Conservation (phyloP, 2,113 vertebrate species). For the Oreochromis aureus region DNA sequence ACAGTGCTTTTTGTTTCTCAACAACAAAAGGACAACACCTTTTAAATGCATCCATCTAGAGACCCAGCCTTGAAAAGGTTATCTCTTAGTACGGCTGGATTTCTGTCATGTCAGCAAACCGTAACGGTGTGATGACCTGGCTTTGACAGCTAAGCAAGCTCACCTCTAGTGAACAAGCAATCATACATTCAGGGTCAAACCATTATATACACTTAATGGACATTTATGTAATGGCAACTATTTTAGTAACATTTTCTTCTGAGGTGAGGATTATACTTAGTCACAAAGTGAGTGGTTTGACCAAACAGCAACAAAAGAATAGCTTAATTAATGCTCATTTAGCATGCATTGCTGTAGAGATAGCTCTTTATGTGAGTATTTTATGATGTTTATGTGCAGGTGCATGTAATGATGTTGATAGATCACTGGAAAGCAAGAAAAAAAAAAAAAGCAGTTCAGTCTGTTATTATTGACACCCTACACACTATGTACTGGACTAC, state of each 20-base stretch:
- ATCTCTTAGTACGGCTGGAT: not conserved
- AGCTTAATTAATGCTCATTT: not conserved
- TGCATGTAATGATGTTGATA: not conserved
- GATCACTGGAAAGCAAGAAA: not conserved
- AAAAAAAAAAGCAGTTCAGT: not conserved
- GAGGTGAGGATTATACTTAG: not conserved
- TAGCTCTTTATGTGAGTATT: not conserved
- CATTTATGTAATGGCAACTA: not conserved
- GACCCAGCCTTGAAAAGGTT: constrained; percentile 14
- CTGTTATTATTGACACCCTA: not conserved
- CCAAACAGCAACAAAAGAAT: not conserved
- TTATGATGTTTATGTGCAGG: not conserved
- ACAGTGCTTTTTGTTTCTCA: constrained; percentile 2
- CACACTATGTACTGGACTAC: not conserved
- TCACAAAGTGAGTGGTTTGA: not conserved
- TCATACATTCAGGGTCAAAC: not conserved
- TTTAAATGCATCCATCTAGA: constrained; percentile 18
- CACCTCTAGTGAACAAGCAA: not conserved
- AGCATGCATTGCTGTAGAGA: not conserved
- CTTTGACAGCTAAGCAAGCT: not conserved
- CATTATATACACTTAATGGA: not conserved
- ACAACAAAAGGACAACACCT: constrained; percentile 15
- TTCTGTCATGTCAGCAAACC: constrained; percentile 1
- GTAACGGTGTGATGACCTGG: not conserved
- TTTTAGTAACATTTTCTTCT: not conserved